These are phyloP conservation scores for Nannoperca australis DNA, from an alignment of 2,797 vertebrate species.

Conservation along the genomic window DNA sequence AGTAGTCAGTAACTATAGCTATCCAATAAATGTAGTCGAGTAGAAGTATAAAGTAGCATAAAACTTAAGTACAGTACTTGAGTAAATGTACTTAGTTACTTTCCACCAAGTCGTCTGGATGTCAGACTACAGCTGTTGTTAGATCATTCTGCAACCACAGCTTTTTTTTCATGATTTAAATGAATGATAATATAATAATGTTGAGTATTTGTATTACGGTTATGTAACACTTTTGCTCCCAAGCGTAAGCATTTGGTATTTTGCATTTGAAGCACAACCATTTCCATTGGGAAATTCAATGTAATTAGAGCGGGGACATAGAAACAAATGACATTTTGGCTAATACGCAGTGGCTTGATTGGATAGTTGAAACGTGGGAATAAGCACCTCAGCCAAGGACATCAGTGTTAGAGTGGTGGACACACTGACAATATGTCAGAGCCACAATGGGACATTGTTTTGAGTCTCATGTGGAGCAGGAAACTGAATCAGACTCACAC, in stretches of 20 bases:
- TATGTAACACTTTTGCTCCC: background rate
- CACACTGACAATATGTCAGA: slow-evolving; percentile 28
- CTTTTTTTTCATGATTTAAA: too few relatives aligned
- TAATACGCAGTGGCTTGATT: slow-evolving; percentile 23
- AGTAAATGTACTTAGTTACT: too few relatives aligned
- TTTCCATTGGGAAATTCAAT: slow-evolving; percentile 15
- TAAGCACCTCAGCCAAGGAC: slow-evolving; percentile 32
- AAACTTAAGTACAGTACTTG: too few relatives aligned
- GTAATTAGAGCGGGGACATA: background rate
- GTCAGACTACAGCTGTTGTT: slow-evolving; percentile 14
- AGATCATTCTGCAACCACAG: background rate
- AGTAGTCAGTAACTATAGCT: too few relatives aligned
- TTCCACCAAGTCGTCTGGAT: background rate
- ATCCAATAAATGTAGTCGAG: too few relatives aligned
- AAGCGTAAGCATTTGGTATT: too few relatives aligned
- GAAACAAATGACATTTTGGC: background rate
- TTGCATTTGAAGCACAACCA: background rate
- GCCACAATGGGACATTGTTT: slow-evolving; percentile 35
- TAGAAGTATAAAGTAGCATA: too few relatives aligned
- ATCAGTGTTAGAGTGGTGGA: slow-evolving; percentile 7
- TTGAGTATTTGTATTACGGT: background rate
- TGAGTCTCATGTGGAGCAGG: background rate
- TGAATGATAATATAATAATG: too few relatives aligned
- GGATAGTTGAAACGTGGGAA: slow-evolving; percentile 1
- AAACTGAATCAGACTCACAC: background rate